These are phyloP conservation scores for Heliconius ismenius DNA, from an alignment of 2,888 invertebrate genomes.

Conservation along the genomic window DNA sequence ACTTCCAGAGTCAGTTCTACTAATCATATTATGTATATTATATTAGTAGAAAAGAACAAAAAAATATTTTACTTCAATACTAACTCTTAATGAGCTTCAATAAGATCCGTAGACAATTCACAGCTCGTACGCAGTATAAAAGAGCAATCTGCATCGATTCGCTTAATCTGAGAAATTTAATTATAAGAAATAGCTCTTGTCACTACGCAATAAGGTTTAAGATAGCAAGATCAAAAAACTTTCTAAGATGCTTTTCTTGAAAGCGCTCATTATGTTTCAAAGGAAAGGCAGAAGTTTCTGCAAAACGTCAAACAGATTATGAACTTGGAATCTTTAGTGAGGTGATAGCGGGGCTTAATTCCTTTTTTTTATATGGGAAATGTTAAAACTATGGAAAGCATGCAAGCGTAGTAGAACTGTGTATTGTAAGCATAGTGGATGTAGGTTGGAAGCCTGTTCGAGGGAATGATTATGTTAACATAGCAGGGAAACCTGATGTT, in stretches of 20 bases:
- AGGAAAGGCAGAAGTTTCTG: slow-evolving; percentile 28
- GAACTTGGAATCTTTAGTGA: slow-evolving; percentile 24
- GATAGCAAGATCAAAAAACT: neutral
- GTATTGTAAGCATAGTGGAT: neutral
- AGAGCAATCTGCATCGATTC: slow-evolving; percentile 17
- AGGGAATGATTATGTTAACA: too few species aligned
- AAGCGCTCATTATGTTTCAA: slow-evolving; percentile 16
- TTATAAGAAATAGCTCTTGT: neutral
- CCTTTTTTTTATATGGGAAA: neutral
- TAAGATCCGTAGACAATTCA: neutral
- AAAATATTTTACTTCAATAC: neutral
- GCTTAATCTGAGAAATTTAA: slow-evolving; percentile 7
- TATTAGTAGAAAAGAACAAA: too few species aligned
- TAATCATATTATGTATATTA: too few species aligned
- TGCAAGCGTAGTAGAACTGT: neutral
- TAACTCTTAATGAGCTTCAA: neutral
- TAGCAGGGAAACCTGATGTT: too few species aligned
- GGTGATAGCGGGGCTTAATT: slow-evolving; percentile 3
- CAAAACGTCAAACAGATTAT: slow-evolving; percentile 25
- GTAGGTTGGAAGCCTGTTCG: too few species aligned
- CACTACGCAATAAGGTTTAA: neutral
- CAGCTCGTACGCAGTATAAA: neutral
- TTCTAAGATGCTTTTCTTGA: slow-evolving; percentile 22
- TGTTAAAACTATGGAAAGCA: neutral
- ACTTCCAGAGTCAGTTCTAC: too few species aligned